Base-by-base conservation (phyloP, 2,888 invertebrate species). In the Melanostoma scalare region DNA sequence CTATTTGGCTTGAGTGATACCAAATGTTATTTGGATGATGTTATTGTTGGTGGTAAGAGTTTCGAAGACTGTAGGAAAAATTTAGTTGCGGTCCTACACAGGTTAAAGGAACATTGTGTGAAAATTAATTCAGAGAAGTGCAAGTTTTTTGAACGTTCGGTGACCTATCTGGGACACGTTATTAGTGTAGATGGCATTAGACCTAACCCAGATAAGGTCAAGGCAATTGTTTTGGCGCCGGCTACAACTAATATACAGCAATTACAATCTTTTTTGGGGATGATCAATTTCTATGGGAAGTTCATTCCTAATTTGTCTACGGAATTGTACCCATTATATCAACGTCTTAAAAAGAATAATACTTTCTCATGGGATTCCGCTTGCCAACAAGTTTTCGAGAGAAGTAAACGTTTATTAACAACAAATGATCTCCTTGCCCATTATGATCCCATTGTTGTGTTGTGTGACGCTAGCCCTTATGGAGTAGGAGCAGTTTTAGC, bases 151-250 rank as follows among this genome's bases (percentile, higher is more conserved):
- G 20, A 56, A 8, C n/a, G 8, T 10, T 4, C n/a, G 2, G 60
- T 60, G 3, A 46, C 73, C 38, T 77, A 73, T 35, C 67, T 82
- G 36, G 77, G 73, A 40, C 82, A 82, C 6, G 33, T 52, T 20
- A 58, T 65, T 68, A 30, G 20, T 42, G n/a, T 42, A 20, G n/a
- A 42, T 42, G 42, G n/a, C 53, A 76, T 80, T 20, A n/a, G 42
- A 40, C 80, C 85, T 6, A 68, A 63, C 44, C 53, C 53, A 30
- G 31, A 63, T 0, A 85, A 85, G 46, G 42, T 75, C 3, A 38
- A 76, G 31, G 85, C 80, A 10, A 65, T 85, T 4, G 3, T 65
- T 3, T 38, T 52, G 8, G 85, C 80, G 1, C 80, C 85, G 6
- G 52, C 33, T 8, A 75, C 85, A 9, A 58, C 63, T 65, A 71